Evolutionary conservation across 2,888 invertebrate genomes (phyloP).

Genomic region (Orthosia gothica): DNA sequence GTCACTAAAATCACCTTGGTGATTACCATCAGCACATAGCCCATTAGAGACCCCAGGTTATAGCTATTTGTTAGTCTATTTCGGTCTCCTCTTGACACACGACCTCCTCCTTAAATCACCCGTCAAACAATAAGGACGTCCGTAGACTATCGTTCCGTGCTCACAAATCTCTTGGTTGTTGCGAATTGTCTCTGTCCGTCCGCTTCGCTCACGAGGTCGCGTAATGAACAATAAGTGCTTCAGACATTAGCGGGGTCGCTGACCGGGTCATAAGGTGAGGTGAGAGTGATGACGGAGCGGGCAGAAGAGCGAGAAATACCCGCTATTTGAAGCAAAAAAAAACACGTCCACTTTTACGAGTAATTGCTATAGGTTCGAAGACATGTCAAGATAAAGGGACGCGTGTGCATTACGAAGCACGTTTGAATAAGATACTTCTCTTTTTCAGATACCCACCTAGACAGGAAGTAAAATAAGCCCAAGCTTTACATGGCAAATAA

Average conservation of each 20-base stretch:
- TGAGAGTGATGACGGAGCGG: conserved; percentile 28
- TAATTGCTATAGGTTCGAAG: too few species aligned
- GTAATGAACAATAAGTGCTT: conserved; percentile 78
- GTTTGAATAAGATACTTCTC: neutral
- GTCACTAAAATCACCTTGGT: too few species aligned
- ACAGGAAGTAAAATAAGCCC: neutral
- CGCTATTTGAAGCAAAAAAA: too few species aligned
- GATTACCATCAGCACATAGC: too few species aligned
- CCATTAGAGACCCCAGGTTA: too few species aligned
- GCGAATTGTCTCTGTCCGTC: conserved; percentile 54
- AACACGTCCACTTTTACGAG: too few species aligned
- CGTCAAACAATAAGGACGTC: conserved; percentile 49
- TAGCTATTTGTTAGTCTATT: neutral
- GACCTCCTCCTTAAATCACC: neutral
- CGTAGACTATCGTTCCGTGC: conserved; percentile 29
- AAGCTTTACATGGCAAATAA: neutral
- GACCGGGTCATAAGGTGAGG: conserved; percentile 69
- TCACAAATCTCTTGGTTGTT: conserved; percentile 49
- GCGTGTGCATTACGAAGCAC: too few species aligned
- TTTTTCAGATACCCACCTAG: neutral
- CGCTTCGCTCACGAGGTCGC: conserved; percentile 56
- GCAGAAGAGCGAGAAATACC: conserved; percentile 1
- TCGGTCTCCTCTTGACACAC: neutral
- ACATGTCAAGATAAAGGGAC: too few species aligned
- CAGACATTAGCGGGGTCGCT: conserved; percentile 76